Percentiles rank a stretch among this genome's conserved stretches.
phyloP scores from a whole-genome alignment of 1,140 invertebrate genomes.

The Trinorchestia longiramus region DNA sequence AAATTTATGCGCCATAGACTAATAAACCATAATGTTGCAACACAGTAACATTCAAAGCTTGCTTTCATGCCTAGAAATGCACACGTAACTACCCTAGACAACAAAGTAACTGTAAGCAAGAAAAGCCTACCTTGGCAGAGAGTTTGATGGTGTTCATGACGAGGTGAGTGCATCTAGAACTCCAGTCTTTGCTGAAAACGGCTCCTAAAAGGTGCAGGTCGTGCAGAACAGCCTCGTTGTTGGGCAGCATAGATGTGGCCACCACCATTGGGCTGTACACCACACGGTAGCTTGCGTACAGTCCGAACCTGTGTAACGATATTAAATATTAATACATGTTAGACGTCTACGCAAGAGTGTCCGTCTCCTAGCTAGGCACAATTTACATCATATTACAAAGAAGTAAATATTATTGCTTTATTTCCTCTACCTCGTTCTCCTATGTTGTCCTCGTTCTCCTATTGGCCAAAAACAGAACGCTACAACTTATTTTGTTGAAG shows the following conservation, averaged over 20 bases:
- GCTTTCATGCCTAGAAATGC: not conserved
- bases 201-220: not conserved
- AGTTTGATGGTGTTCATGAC: slow-evolving; percentile 39
- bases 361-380: too few species aligned
- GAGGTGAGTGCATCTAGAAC: not conserved
- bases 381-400: too few species aligned
- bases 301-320: slow-evolving; percentile 8
- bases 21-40: not conserved
- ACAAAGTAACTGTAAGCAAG: not conserved
- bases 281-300: not conserved
- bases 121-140: not conserved
- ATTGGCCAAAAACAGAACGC: too few species aligned
- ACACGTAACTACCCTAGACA: not conserved
- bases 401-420: too few species aligned
- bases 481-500: too few species aligned
- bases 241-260: slow-evolving; percentile 18
- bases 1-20: not conserved
- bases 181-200: slow-evolving; percentile 31
- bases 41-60: not conserved
- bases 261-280: slow-evolving; percentile 17
- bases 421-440: too few species aligned
- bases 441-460: too few species aligned
- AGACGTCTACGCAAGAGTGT: too few species aligned
- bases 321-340: too few species aligned
- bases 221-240: not conserved